Percentiles rank a stretch among this genome's conserved stretches.
Conservation (phyloP, 1,140 invertebrate genomes). For the Brachionus angularis region DNA sequence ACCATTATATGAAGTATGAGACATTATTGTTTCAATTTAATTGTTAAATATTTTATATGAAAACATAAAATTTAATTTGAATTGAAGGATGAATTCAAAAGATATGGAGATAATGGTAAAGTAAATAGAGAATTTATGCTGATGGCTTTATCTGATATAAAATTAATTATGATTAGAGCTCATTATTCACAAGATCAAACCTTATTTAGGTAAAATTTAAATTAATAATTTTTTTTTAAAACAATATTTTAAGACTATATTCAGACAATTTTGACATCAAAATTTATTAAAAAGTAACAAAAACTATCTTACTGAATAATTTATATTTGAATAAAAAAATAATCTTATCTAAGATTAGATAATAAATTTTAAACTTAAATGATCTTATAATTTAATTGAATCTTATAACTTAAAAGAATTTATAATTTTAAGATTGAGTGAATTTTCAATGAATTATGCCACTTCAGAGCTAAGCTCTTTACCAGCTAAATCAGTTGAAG, state of each 20-base stretch:
- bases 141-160: conserved; percentile 82
- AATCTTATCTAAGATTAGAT: no score
- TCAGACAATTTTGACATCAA: no score
- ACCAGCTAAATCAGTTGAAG: conserved; percentile 60
- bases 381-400: no score
- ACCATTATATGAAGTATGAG: conserved; percentile 66
- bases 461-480: neutral
- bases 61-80: neutral
- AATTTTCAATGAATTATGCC: conserved; percentile 10
- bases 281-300: no score
- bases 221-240: no score
- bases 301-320: no score
- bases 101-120: conserved; percentile 69
- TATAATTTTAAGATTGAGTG: no score
- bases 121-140: conserved; percentile 80
- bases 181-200: conserved; percentile 72
- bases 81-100: conserved; percentile 66
- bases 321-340: no score
- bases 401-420: no score
- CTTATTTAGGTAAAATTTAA: no score
- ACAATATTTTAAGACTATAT: no score
- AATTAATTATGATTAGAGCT: conserved; percentile 82
- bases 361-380: no score
- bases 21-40: neutral
- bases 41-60: neutral